Evolutionary conservation across 2,888 invertebrate genomes (phyloP).

Genomic region (Bembecia ichneumoniformis): DNA sequence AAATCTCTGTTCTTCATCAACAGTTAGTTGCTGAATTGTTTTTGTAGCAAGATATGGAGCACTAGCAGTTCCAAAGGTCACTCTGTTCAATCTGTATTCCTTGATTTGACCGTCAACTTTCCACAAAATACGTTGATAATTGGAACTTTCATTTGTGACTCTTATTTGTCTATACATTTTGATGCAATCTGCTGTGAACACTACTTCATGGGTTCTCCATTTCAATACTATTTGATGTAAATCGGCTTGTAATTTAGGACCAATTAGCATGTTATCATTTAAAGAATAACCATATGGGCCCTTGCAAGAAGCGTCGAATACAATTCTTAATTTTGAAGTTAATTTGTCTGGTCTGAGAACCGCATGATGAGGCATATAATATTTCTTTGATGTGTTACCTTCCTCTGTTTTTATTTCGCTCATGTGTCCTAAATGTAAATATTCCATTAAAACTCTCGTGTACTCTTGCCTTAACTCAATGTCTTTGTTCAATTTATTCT

Average conservation of each 20-base stretch:
- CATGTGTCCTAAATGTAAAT: too few relatives aligned
- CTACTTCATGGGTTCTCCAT: background rate
- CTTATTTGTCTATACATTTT: background rate
- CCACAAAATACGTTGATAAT: conserved; percentile 7
- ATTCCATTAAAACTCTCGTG: conserved; percentile 3
- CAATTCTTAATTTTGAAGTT: conserved; percentile 16
- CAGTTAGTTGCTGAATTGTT: conserved; percentile 8
- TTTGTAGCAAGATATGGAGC: conserved; percentile 15
- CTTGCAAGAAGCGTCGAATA: conserved; percentile 14
- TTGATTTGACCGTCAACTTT: conserved; percentile 7
- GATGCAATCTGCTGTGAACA: background rate
- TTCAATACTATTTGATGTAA: background rate
- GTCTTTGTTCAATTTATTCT: too few relatives aligned
- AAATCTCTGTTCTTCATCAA: conserved; percentile 8
- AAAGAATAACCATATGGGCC: background rate
- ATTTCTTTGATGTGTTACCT: background rate
- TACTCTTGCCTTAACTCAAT: conserved; percentile 3
- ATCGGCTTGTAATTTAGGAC: background rate
- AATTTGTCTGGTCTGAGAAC: conserved; percentile 14
- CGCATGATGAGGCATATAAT: conserved; percentile 22
- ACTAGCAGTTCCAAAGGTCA: conserved; percentile 15
- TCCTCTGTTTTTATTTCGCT: conserved; percentile 1
- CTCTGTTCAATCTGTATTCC: conserved; percentile 9
- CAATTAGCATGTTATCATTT: background rate
- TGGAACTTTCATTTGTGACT: background rate